Evolutionary conservation across 2,888 invertebrate genomes (phyloP).

Genomic region (Sipha maydis): DNA sequence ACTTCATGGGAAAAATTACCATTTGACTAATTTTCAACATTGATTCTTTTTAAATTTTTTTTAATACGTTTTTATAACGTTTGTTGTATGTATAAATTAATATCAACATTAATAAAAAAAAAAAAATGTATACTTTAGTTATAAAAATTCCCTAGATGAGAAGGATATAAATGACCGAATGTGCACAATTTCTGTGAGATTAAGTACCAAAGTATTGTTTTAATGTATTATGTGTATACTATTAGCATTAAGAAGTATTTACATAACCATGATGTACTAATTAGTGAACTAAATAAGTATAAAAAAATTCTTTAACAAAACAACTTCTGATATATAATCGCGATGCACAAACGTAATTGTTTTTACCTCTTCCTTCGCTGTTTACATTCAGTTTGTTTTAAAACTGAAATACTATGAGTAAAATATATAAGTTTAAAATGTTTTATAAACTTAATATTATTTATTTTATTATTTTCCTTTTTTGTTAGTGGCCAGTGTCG

Average conservation of each 20-base stretch:
- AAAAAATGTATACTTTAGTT: slow-evolving; percentile 2
- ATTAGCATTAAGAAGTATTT: slow-evolving; percentile 58
- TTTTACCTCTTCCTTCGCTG: slow-evolving; percentile 57
- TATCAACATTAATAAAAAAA: neutral
- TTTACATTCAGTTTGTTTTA: slow-evolving; percentile 58
- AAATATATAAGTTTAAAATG: slow-evolving; percentile 20
- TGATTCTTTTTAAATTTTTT: neutral
- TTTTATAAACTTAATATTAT: slow-evolving; percentile 7
- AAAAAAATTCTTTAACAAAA: slow-evolving; percentile 36
- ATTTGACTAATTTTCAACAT: slow-evolving; percentile 37
- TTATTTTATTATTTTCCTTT: slow-evolving; percentile 30
- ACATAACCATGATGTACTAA: slow-evolving; percentile 57
- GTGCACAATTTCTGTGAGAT: slow-evolving; percentile 57
- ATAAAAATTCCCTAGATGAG: slow-evolving; percentile 15
- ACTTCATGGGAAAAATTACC: slow-evolving; percentile 48
- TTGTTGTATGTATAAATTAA: slow-evolving; percentile 46
- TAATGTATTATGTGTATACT: slow-evolving; percentile 60
- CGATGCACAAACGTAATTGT: slow-evolving; percentile 52
- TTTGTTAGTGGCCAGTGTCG: slow-evolving; percentile 51
- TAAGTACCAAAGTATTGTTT: slow-evolving; percentile 60
- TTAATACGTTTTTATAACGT: slow-evolving; percentile 36
- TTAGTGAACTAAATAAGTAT: slow-evolving; percentile 51
- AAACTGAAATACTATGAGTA: slow-evolving; percentile 45
- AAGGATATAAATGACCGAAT: slow-evolving; percentile 48
- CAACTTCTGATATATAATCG: slow-evolving; percentile 31